A percentile compares a stretch with the other conserved stretches of the same genome.
These are phyloP conservation scores for Drosophila mulleri DNA, from an alignment of 2,888 invertebrate species.

Conservation along the genomic window DNA sequence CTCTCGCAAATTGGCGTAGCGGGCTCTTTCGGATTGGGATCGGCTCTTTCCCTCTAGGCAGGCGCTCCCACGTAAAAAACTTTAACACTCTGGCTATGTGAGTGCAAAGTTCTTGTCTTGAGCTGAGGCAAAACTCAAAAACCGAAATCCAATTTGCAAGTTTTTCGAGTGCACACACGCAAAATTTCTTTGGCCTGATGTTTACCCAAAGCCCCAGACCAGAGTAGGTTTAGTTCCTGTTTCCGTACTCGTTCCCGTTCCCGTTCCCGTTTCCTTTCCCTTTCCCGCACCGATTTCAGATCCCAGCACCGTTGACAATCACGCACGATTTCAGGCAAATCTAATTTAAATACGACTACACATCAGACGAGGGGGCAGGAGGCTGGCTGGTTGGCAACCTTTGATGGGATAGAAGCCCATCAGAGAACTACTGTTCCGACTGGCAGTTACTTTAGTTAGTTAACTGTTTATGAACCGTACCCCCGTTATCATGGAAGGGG, in stretches of 20 bases:
- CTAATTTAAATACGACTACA: constrained; percentile 81
- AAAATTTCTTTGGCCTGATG: constrained; percentile 51
- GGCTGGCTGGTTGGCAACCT: constrained; percentile 53
- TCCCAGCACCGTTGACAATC: constrained; percentile 69
- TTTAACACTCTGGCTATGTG: constrained; percentile 38
- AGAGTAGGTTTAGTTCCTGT: constrained; percentile 2
- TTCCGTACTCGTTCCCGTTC: constrained; percentile 5
- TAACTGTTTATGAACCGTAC: constrained; percentile 73
- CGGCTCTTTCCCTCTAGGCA: background rate
- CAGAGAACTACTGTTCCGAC: constrained; percentile 40
- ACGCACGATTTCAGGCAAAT: constrained; percentile 81
- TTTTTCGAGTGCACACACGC: constrained; percentile 72
- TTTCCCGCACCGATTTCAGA: constrained; percentile 16
- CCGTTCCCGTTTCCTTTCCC: constrained; percentile 4
- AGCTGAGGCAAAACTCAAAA: constrained; percentile 58
- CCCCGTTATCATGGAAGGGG: constrained; percentile 37
- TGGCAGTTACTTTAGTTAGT: constrained; percentile 77
- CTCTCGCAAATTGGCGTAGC: constrained; percentile 29
- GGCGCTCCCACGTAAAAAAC: constrained; percentile 28
- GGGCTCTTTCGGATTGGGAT: background rate
- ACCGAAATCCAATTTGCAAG: constrained; percentile 80
- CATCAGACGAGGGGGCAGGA: constrained; percentile 40
- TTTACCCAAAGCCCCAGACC: constrained; percentile 31
- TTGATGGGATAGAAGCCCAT: constrained; percentile 51
- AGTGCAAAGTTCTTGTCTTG: constrained; percentile 47